Base-by-base conservation (phyloP, 2,797 vertebrate genomes). In the Tauraco hartlaubi region DNA sequence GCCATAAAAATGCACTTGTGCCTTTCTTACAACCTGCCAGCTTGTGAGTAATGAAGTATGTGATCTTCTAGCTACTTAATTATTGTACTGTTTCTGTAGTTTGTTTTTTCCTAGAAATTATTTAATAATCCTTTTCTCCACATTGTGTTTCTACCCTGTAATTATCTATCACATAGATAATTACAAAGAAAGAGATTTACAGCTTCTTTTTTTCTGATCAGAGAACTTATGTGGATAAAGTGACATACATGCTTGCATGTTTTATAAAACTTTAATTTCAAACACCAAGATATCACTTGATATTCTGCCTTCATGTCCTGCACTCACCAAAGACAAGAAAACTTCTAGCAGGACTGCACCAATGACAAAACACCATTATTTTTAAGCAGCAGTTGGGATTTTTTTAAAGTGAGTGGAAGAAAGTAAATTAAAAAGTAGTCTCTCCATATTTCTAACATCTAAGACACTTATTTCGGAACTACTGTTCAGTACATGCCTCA, bases 41-140 rank as follows among this genome's bases (percentile, higher is more conserved):
- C 31, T 80, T 71, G 31, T 83, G 46, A 88, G 25, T 61, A 93
- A 90, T 56, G 64, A 92, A 95, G 41, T 71, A 59, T 61, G 52
- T 41, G 44, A 68, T 81, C 66, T 91, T 78, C 55, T n/a, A 93
- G 66, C 26, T 83, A 93, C 29, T 77, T 88, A 88, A 80, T 88
- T 83, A 85, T 35, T 48, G 16, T 19, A 73, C 78, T 66, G 21
- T 64, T 81, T 92, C 41, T 56, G 61, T 31, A 74, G 76, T 20
- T 91, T 56, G 28, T 15, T 73, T 96, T 86, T 90, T 52, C 59
- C 74, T 76, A 39, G 55, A 56, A 92, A 72, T 68, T 71, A 78
- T 64, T 94, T 62, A 86, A 72, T 66, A 87, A 87, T 54, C 35
- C 10, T 33, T 76, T 69, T 59, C 84, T 39, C 52, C 58, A 22